Conservation (phyloP, 2,888 invertebrate genomes). For the Deroplatys truncata region DNA sequence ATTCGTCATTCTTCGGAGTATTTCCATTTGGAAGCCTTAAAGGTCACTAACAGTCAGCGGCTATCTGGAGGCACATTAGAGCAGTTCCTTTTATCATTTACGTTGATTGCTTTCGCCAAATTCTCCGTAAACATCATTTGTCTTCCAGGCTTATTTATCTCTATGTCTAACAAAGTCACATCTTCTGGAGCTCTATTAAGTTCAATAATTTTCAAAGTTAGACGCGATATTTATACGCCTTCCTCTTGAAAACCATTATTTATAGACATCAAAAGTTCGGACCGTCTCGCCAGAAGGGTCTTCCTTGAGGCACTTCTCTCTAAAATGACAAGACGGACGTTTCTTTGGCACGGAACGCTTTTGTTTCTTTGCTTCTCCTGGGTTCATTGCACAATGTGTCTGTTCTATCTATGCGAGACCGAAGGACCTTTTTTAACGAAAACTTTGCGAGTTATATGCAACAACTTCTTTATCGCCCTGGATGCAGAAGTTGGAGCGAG, state of each 20-base stretch:
- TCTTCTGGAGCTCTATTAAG: not conserved
- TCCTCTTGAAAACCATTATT: not conserved
- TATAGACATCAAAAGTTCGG: not conserved
- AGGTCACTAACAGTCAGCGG: not conserved
- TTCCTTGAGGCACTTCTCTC: not conserved
- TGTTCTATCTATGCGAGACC: not conserved
- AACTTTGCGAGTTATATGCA: not conserved
- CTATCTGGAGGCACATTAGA: not conserved
- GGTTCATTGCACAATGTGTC: not conserved
- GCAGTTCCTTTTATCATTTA: not conserved
- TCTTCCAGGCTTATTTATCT: not conserved
- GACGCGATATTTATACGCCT: not conserved
- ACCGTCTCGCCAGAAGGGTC: not conserved
- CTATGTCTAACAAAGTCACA: not conserved
- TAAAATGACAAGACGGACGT: not conserved
- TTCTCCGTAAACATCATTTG: not conserved
- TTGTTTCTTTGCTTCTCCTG: not conserved
- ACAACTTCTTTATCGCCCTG: not conserved
- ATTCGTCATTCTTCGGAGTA: too few species aligned
- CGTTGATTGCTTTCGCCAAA: not conserved
- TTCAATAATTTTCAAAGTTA: not conserved
- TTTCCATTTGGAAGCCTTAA: not conserved
- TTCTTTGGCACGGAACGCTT: not conserved
- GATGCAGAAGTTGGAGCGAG: not conserved
- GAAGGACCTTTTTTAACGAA: not conserved